phyloP scores from a whole-genome alignment of 2,888 invertebrate species.

The Dryobotodes eremita region DNA sequence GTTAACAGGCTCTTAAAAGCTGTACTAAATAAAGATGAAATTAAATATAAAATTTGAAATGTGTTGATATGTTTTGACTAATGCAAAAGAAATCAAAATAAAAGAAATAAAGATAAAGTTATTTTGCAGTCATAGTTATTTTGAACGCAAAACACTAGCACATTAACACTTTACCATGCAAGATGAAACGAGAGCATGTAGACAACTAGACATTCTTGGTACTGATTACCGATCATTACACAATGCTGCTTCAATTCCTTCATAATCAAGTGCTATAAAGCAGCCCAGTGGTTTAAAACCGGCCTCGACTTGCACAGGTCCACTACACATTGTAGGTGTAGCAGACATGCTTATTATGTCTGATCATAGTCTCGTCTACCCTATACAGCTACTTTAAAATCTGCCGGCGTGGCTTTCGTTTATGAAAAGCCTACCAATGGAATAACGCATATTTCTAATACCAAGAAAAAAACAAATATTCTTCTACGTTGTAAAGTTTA shows the following conservation, averaged over 20 bases:
- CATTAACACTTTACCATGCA: neutral
- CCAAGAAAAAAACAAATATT: neutral
- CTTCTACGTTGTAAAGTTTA: neutral
- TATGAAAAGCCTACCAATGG: constrained; percentile 18
- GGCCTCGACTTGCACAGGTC: constrained; percentile 2
- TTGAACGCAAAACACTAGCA: neutral
- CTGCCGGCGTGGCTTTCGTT: constrained; percentile 15
- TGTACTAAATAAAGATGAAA: neutral
- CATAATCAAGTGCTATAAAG: constrained; percentile 19
- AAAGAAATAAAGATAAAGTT: neutral
- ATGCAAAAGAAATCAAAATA: neutral
- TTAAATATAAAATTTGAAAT: neutral
- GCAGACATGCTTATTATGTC: constrained; percentile 50
- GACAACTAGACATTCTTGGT: neutral
- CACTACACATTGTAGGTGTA: constrained; percentile 20
- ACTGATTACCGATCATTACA: constrained; percentile 7
- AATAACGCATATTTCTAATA: neutral
- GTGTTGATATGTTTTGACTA: neutral
- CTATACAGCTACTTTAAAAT: constrained; percentile 16
- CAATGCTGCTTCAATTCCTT: constrained; percentile 4
- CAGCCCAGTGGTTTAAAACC: constrained; percentile 25
- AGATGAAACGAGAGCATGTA: neutral
- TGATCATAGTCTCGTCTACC: constrained; percentile 15
- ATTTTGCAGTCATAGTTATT: neutral
- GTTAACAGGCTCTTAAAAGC: neutral